phyloP scores from a whole-genome alignment of 1,140 invertebrate genomes.

The honey bee (Apis mellifera) region Amel_HAv3.1 CM009940.2:11621001-11621500 shows the following conservation, averaged over 20 bases:
- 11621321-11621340: background rate
- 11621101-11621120: constrained; percentile 24
- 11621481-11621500: constrained; percentile 59
- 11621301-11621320: no score
- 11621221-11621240: no score
- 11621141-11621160: constrained; percentile 13
- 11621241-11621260: background rate
- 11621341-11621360: no score
- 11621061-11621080: constrained; percentile 29
- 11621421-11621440: background rate
- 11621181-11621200: constrained; percentile 4
- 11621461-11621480: constrained; percentile 47
- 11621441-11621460: background rate
- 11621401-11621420: background rate
- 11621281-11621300: background rate
- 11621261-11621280: background rate
- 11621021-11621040: constrained; percentile 53
- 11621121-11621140: constrained; percentile 50
- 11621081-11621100: constrained; percentile 33
- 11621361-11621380: no score
- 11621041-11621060: constrained; percentile 31
- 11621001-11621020: constrained; percentile 45
- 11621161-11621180: constrained; percentile 5
- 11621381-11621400: background rate
- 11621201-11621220: background rate